Evolutionary conservation across 1,140 invertebrate species (phyloP).

Genomic region (Trichonephila clavata): DNA sequence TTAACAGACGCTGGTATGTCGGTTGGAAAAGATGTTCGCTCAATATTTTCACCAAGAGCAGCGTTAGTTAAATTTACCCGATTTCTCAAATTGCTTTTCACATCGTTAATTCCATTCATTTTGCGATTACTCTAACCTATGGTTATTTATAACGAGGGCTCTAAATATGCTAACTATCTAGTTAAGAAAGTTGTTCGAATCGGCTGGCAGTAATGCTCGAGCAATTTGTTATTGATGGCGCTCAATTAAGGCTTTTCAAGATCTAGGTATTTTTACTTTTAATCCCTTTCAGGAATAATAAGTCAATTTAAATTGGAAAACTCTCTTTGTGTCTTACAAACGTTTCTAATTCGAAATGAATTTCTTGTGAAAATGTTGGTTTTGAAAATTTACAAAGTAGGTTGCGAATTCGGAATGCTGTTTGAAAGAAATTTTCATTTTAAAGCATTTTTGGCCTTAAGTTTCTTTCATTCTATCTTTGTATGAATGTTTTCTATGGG

Average conservation of each 20-base stretch:
- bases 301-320: too few species aligned
- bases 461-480: too few species aligned
- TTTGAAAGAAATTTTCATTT: too few species aligned
- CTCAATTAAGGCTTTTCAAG: not conserved
- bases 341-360: too few species aligned
- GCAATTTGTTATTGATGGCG: not conserved
- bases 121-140: not conserved
- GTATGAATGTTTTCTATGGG: too few species aligned
- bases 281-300: too few species aligned
- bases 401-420: too few species aligned
- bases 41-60: not conserved
- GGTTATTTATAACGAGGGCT: not conserved
- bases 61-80: not conserved
- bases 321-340: too few species aligned
- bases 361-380: too few species aligned
- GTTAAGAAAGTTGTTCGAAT: not conserved
- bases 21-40: not conserved
- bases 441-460: too few species aligned
- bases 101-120: constrained; percentile 25
- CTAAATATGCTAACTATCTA: not conserved
- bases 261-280: not conserved
- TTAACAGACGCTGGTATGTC: not conserved
- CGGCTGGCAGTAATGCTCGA: not conserved
- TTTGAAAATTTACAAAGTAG: too few species aligned
- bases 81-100: not conserved